Evolutionary conservation across 2,888 invertebrate species (phyloP), one percentile per base, ranked within the genome.

Genomic region (Hydropsyche betteni): DNA sequence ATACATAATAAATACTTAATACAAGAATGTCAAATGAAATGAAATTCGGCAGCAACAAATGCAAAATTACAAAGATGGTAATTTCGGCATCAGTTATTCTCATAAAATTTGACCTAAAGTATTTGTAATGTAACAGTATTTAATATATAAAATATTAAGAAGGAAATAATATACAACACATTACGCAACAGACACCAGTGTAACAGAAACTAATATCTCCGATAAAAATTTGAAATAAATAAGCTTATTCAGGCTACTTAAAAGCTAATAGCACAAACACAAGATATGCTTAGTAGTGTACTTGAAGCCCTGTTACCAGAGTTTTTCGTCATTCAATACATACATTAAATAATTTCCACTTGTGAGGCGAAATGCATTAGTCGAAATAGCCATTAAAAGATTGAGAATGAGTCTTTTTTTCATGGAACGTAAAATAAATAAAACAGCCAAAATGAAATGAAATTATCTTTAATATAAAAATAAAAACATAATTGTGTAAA

Each of bases 391-490:
- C 10, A 10, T 44, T 44, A 4, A 75, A 61, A 72, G 6, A 72
- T 68, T 73, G 58, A 5, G 69, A 36, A 61, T 68, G 36, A 72
- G 58, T 24, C 24, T 24, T 24, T 24, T n/a, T 24, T 24, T 24
- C 24, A 24, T 24, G 24, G 24, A 24, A 24, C 24, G 24, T 24
- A 24, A 24, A 24, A 24, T 34, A 76, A 78, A 78, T 75, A 76
- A 78, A 78, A 78, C 74, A 75, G 75, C 75, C 69, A 44, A 53
- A 38, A 69, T 24, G 52, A 76, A 78, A 76, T 73, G 74, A 75
- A 78, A 76, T 76, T 75, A 76, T 78, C 75, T 78, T 78, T 78
- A 78, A 78, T 78, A 78, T 76, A 76, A 76, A 76, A 76, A 78
- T 78, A 78, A 76, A 78, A 78, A 78, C 76, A 78, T 55, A 71